These are phyloP conservation scores for Phalacrocorax carbo DNA, from an alignment of 2,113 vertebrate species.

Conservation along the genomic window DNA sequence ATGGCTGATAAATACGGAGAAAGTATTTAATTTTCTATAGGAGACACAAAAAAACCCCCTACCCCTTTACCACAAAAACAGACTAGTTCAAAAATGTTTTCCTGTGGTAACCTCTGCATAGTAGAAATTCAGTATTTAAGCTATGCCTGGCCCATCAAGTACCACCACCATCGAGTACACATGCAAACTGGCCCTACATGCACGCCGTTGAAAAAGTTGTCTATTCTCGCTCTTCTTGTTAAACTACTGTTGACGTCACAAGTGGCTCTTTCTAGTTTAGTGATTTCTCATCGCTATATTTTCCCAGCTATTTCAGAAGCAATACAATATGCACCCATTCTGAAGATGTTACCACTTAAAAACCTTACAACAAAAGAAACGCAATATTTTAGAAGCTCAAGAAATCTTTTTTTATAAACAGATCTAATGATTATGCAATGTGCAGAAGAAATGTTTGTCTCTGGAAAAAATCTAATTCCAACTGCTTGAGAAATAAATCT, in stretches of 20 bases:
- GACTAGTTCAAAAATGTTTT: neutral
- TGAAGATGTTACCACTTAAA: neutral
- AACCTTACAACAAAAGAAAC: neutral
- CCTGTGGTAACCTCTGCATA: neutral
- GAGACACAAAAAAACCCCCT: neutral
- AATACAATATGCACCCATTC: neutral
- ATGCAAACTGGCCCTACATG: neutral
- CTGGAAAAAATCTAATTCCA: neutral
- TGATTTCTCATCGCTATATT: neutral
- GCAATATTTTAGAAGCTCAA: neutral
- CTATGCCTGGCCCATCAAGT: neutral
- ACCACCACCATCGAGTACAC: neutral
- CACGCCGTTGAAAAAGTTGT: neutral
- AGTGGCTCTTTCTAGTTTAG: neutral
- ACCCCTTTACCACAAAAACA: neutral
- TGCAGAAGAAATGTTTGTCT: neutral
- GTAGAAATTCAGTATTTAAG: neutral
- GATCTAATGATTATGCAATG: neutral
- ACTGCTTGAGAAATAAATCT: neutral
- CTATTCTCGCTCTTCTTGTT: neutral
- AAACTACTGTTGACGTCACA: neutral
- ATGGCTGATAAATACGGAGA: neutral
- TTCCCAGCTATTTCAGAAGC: neutral
- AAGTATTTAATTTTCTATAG: neutral
- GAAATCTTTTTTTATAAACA: neutral